A percentile compares a stretch with the other conserved stretches of the same genome.
These are phyloP conservation scores for Eulemur macaco DNA, from an alignment of 2,113 vertebrate genomes.

Conservation along the genomic window DNA sequence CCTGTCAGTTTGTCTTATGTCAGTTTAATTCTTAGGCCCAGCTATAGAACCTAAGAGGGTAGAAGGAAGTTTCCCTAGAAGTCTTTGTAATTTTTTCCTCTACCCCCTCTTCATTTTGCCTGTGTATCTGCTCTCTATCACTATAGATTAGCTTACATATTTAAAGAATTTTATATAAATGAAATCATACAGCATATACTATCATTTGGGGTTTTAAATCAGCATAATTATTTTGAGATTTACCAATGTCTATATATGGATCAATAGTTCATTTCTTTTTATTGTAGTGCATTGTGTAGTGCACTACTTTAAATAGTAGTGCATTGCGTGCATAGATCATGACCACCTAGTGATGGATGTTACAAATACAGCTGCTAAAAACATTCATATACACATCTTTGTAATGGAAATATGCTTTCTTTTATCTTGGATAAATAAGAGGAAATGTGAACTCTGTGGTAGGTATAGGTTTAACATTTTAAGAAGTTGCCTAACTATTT, in stretches of 20 bases:
- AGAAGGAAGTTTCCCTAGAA: not conserved
- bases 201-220: not conserved
- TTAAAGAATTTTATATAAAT: not conserved
- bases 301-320: not conserved
- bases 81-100: not conserved
- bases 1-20: not conserved
- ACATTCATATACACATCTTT: not conserved
- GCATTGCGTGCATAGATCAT: not conserved
- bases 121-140: not conserved
- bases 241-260: not conserved
- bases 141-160: not conserved
- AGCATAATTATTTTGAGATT: not conserved
- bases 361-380: not conserved
- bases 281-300: not conserved
- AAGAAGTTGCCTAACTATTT: not conserved
- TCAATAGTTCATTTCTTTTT: not conserved
- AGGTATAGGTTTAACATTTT: not conserved
- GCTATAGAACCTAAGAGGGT: not conserved
- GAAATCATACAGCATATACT: not conserved
- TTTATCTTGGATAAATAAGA: not conserved
- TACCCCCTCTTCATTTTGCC: not conserved
- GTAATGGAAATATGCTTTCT: not conserved
- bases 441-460: not conserved
- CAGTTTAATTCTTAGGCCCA: not conserved
- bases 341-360: not conserved